These are phyloP conservation scores for Cochlearius cochlearius DNA, from an alignment of 2,113 vertebrate species.

Conservation along the genomic window DNA sequence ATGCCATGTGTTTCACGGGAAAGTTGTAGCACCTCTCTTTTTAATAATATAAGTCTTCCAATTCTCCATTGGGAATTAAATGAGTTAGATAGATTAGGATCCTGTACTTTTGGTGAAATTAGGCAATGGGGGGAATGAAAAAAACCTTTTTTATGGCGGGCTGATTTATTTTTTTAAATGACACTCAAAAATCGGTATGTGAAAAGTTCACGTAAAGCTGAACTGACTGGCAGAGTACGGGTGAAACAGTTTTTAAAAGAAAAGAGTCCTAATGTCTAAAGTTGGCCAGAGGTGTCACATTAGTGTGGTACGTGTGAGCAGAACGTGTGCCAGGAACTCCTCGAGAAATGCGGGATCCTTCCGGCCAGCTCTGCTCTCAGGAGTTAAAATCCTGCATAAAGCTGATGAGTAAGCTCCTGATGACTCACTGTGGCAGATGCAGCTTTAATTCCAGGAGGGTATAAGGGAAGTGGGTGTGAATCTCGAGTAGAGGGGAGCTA, in stretches of 20 bases:
- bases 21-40: neutral
- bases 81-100: neutral
- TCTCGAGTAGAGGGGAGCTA: conserved; percentile 26
- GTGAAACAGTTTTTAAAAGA: neutral
- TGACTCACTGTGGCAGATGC: conserved; percentile 57
- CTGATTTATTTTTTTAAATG: neutral
- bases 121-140: neutral
- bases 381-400: conserved; percentile 54
- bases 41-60: neutral
- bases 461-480: conserved; percentile 49
- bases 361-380: conserved; percentile 25
- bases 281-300: neutral
- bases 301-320: neutral
- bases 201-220: neutral
- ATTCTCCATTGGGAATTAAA: neutral
- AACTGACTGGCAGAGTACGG: neutral
- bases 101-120: neutral
- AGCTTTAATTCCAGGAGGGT: conserved; percentile 47
- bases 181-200: neutral
- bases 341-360: conserved; percentile 2
- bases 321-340: neutral
- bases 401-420: conserved; percentile 64
- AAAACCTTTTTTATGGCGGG: neutral
- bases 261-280: neutral
- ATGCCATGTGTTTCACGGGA: neutral